Base-by-base conservation (phyloP, 2,888 invertebrate genomes). In the Hypena proboscidalis region DNA sequence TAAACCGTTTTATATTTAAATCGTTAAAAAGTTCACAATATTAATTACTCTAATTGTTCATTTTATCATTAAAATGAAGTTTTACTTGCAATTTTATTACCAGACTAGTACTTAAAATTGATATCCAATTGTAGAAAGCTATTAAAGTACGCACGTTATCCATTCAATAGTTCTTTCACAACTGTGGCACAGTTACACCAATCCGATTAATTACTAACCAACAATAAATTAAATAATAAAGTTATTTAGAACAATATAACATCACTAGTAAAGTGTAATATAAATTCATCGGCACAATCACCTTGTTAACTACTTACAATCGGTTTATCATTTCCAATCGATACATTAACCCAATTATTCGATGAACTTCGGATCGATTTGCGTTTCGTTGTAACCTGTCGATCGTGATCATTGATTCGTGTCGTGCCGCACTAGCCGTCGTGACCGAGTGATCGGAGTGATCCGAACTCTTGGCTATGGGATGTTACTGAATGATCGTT, bases 391-490 rank as follows among this genome's bases (percentile, higher is more conserved):
- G 56, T 57, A 50, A 50, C 60, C 67, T 73, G 77, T 75, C 73
- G 74, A 74, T 71, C 70, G 66, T 70, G 70, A 69, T 66, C 70
- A 72, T 67, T 66, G 67, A 44, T 70, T 66, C 68, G 62, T 63
- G 73, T 65, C 66, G 66, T 63, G 68, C 70, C 69, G 70, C 57
- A 54, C 45, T 51, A 43, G 36, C 21, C 37, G 26, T 77, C 82
- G 81, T 83, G 82, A 80, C 75, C 70, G 61, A 68, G 60, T 70
- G 63, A 67, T 74, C 75, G 70, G 61, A 68, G 60, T 70, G 63
- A 67, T 74, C 72, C 63, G 67, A 69, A 74, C 70, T 67, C 57
- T 51, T 67, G 66, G 64, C 67, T 66, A 60, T 59, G 54, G 47
- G 49, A 39, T 53, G 47, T 38, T 38, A 39, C 41, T 33, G 41